These are phyloP conservation scores for Phorcus lineatus DNA, from an alignment of 2,888 invertebrate species.

Conservation along the genomic window DNA sequence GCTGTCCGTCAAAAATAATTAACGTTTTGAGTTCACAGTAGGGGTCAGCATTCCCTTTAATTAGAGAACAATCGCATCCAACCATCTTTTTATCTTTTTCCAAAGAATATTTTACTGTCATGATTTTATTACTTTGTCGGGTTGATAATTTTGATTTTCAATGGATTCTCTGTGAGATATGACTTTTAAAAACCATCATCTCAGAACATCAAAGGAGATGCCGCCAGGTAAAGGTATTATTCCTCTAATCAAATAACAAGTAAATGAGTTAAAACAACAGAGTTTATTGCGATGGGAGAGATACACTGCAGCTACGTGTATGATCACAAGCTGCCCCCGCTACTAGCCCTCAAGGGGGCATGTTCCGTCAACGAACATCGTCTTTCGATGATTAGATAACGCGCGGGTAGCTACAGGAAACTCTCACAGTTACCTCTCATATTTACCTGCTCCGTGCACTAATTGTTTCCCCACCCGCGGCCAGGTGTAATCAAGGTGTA, in stretches of 20 bases:
- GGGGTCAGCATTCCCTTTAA: no score
- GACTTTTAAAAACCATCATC: background rate
- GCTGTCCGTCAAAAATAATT: no score
- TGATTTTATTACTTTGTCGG: background rate
- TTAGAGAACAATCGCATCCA: no score
- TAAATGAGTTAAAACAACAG: background rate
- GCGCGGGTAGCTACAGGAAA: background rate
- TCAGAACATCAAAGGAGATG: background rate
- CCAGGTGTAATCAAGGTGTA: background rate
- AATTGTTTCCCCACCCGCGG: background rate
- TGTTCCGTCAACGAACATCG: background rate
- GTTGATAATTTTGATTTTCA: background rate
- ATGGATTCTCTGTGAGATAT: background rate
- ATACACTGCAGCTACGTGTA: background rate
- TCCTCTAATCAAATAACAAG: background rate
- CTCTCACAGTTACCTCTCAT: background rate
- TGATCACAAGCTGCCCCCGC: no score
- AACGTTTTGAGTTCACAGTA: no score
- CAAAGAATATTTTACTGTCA: no score
- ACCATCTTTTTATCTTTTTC: no score
- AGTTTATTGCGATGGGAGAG: background rate
- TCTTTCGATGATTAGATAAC: constrained; percentile 2
- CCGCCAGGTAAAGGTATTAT: background rate
- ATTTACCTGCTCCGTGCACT: background rate
- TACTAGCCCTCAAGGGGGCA: no score